Evolutionary conservation across 2,113 vertebrate species (phyloP).

Genomic region (Salvelinus alpinus): DNA sequence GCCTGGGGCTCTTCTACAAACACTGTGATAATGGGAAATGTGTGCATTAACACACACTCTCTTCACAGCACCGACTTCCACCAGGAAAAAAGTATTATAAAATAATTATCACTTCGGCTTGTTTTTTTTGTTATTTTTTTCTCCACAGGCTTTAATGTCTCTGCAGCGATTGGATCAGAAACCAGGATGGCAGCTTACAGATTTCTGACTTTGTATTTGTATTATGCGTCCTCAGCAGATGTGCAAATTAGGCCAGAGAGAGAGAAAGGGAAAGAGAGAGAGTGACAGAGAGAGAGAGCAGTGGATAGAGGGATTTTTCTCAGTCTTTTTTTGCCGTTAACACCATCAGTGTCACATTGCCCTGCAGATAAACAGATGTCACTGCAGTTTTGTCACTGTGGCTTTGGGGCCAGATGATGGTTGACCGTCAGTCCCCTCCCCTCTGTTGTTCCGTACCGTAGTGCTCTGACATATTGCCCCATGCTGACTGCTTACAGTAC

Average conservation of each 20-base stretch:
- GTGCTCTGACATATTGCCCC: not conserved
- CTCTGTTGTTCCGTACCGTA: constrained; percentile 47
- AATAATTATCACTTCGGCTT: constrained; percentile 14
- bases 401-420: constrained; percentile 77
- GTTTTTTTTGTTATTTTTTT: not conserved
- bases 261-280: not conserved
- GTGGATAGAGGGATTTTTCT: constrained; percentile 39
- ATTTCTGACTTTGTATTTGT: constrained; percentile 20
- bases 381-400: constrained; percentile 69
- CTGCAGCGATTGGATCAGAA: constrained; percentile 14
- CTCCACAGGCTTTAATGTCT: constrained; percentile 15
- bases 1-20: constrained; percentile 25
- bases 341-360: constrained; percentile 81
- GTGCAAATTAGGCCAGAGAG: constrained; percentile 81
- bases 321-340: constrained; percentile 72
- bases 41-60: constrained; percentile 18
- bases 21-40: constrained; percentile 14
- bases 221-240: constrained; percentile 46
- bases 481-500: not conserved
- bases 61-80: not conserved
- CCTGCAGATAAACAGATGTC: constrained; percentile 86
- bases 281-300: not conserved
- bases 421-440: constrained; percentile 32
- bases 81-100: not conserved
- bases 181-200: constrained; percentile 12